Evolutionary conservation across 2,888 invertebrate genomes (phyloP), one percentile per base, ranked within the genome.

Genomic region (Drosophila parthenogenetica): DNA sequence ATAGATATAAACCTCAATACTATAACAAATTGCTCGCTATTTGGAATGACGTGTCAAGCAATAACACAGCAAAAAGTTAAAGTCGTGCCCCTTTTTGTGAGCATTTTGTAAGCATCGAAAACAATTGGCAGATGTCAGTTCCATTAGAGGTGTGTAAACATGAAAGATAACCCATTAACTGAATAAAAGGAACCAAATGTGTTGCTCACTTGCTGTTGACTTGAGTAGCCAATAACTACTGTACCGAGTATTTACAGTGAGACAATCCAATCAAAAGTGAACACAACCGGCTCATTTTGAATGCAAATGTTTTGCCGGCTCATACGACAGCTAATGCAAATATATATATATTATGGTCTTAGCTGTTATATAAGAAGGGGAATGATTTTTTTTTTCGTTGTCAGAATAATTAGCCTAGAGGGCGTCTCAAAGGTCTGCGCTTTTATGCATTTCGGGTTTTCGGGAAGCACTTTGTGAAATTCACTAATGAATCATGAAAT

Each of bases 291-390:
- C 72, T 71, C 63, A 76, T 74, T 81, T 54, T 40, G 29, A 72
- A 80, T 82, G 81, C 78, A 80, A 75, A 86, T 82, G 65, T 69
- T 64, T 69, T 64, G 60, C 76, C 86, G 76, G 70, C 73, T 13
- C 35, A 35, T 76, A 42, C 51, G 65, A 66, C 73, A 67, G 73
- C 76, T 68, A 75, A 67, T 50, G 50, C 61, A 79, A 81, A 79
- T 55, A 73, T 45, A 57, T 51, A 25, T 39, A 37, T 67, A 63
- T 68, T 45, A n/a, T 32, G 19, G 50, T 60, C 54, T 32, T 43
- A 37, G 7, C 32, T 35, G 37, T 74, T 75, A 76, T 71, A 58
- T 68, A 76, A 76, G 53, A 13, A n/a, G 5, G 40, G 40, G 43
- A 72, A 62, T 65, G 43, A 51, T 49, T 48, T 59, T 22, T n/a